These are phyloP conservation scores for Anomalospiza imberbis DNA, from an alignment of 2,797 vertebrate genomes.

Conservation along the genomic window DNA sequence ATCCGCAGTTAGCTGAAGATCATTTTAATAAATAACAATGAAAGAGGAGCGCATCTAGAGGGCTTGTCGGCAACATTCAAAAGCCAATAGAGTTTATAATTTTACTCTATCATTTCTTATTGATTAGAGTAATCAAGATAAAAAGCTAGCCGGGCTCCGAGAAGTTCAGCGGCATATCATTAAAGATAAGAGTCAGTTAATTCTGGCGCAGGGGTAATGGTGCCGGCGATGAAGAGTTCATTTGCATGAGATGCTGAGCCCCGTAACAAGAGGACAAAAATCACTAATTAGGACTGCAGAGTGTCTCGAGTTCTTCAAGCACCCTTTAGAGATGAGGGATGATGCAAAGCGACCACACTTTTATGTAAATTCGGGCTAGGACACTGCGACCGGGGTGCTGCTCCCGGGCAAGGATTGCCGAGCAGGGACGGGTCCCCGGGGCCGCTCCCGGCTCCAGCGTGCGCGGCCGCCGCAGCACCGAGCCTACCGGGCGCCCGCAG, in stretches of 20 bases:
- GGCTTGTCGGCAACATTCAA: conserved; percentile 83
- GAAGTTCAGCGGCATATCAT: conserved; percentile 85
- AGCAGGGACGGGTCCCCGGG: not conserved
- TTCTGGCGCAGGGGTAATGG: conserved; percentile 82
- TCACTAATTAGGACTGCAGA: conserved; percentile 92
- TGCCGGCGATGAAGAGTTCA: conserved; percentile 86
- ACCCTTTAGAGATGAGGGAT: conserved; percentile 79
- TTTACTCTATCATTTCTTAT: conserved; percentile 85
- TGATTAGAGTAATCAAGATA: conserved; percentile 89
- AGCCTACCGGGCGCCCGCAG: not conserved
- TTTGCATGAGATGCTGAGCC: conserved; percentile 90
- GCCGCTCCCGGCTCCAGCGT: not conserved
- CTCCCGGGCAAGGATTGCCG: not conserved
- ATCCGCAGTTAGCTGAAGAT: conserved; percentile 70
- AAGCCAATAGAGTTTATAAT: conserved; percentile 86
- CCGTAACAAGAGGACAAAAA: conserved; percentile 91
- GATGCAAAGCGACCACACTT: conserved; percentile 62
- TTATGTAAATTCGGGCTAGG: conserved; percentile 74
- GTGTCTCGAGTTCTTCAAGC: conserved; percentile 81
- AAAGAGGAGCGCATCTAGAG: conserved; percentile 74
- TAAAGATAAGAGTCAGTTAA: conserved; percentile 91
- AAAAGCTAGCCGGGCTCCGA: conserved; percentile 82
- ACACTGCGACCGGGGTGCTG: conserved; percentile 10
- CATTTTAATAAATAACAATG: conserved; percentile 81
- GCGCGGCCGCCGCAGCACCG: not conserved